These are phyloP conservation scores for Lordiphosa mommai DNA, from an alignment of 1,140 invertebrate species.

Conservation along the genomic window DNA sequence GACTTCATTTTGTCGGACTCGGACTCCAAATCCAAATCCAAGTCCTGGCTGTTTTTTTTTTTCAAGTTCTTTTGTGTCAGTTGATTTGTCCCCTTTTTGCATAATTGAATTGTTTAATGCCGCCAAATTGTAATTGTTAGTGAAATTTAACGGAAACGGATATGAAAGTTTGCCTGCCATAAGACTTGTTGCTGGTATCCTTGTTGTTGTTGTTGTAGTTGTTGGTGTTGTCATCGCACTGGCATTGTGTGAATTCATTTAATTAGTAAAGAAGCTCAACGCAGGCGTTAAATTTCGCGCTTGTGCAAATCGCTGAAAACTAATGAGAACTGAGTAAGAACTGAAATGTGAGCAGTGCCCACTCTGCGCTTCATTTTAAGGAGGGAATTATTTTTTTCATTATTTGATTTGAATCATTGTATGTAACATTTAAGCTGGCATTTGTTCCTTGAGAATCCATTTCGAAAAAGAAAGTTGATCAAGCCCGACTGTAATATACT, in stretches of 20 bases:
- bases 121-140: constrained; percentile 56
- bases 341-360: not conserved
- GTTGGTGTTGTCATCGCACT: constrained; percentile 19
- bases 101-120: constrained; percentile 77
- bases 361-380: not conserved
- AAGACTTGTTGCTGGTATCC: constrained; percentile 10
- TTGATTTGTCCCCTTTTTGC: constrained; percentile 45
- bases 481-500: no score
- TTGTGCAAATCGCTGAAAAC: constrained; percentile 33
- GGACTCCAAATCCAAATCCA: not conserved
- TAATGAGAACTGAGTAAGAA: constrained; percentile 5
- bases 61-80: constrained; percentile 26
- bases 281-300: constrained; percentile 47
- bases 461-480: no score
- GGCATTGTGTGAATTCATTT: constrained; percentile 60
- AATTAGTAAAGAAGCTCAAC: constrained; percentile 55
- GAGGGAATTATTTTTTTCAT: no score
- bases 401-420: no score
- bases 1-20: constrained; percentile 65
- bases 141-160: constrained; percentile 61
- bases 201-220: constrained; percentile 8
- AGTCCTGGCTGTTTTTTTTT: constrained; percentile 11
- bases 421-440: no score
- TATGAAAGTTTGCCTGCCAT: constrained; percentile 47
- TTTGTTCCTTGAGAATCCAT: no score